Evolutionary conservation across 2,888 invertebrate genomes (phyloP).

Genomic region (Branchipolynoe longqiensis): DNA sequence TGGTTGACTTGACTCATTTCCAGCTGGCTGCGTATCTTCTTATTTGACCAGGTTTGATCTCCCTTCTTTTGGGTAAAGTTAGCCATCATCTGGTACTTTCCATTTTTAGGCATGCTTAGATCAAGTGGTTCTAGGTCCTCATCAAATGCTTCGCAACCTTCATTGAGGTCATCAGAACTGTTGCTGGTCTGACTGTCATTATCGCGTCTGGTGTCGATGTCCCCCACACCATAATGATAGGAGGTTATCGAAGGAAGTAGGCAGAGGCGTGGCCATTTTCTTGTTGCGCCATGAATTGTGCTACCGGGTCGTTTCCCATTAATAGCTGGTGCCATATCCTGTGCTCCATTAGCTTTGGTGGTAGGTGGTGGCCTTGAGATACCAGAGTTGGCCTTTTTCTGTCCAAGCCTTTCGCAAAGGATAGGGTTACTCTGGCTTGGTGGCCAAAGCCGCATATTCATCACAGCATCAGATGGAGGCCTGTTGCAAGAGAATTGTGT

Average conservation of each 20-base stretch:
- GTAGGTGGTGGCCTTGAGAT: not conserved
- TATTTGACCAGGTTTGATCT: too few species aligned
- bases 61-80: not conserved
- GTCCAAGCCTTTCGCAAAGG: too few species aligned
- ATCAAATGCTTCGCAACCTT: conserved; percentile 24
- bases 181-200: not conserved
- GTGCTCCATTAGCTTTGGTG: not conserved
- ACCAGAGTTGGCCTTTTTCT: not conserved
- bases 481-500: too few species aligned
- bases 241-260: too few species aligned
- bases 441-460: conserved; percentile 4
- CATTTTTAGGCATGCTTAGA: too few species aligned
- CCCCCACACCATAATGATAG: too few species aligned
- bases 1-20: too few species aligned
- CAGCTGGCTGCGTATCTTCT: too few species aligned
- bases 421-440: too few species aligned
- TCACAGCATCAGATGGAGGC: not conserved
- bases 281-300: too few species aligned
- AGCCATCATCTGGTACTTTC: not conserved
- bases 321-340: not conserved
- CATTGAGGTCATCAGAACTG: not conserved
- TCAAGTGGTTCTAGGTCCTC: conserved; percentile 38
- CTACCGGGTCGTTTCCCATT: not conserved
- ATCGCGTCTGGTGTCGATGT: too few species aligned
- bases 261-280: too few species aligned